phyloP scores from a whole-genome alignment of 2,797 vertebrate species.

The Siniperca scherzeri region DNA sequence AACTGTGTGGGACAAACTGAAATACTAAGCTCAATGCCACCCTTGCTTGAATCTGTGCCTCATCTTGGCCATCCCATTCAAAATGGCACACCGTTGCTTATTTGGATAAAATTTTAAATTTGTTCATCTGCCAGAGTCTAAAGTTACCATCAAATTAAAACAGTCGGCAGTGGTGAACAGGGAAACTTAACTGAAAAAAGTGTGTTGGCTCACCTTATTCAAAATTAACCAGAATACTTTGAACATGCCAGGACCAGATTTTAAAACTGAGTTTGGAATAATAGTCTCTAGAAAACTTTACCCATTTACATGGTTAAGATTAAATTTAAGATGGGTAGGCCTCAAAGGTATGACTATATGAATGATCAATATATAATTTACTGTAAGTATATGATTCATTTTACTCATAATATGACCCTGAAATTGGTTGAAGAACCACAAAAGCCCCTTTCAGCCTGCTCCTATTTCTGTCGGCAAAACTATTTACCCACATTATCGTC shows the following conservation, averaged over 20 bases:
- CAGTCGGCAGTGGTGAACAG: not conserved
- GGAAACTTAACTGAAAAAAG: not conserved
- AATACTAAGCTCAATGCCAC: not conserved
- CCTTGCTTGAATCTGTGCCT: not conserved
- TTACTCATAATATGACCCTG: not conserved
- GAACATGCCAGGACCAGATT: not conserved
- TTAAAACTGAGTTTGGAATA: not conserved
- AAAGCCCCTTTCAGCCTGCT: slow-evolving; percentile 4
- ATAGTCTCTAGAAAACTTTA: not conserved
- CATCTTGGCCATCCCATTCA: not conserved
- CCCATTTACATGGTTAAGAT: not conserved
- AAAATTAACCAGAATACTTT: not conserved
- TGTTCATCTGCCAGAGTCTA: not conserved
- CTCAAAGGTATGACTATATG: not conserved
- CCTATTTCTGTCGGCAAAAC: slow-evolving; percentile 62
- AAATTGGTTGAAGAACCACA: slow-evolving; percentile 5
- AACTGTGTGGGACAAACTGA: not conserved
- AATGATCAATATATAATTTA: too few species aligned
- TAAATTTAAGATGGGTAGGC: not conserved
- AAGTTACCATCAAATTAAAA: not conserved
- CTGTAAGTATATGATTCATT: not conserved
- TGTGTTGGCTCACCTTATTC: not conserved
- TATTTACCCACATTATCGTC: slow-evolving; percentile 28
- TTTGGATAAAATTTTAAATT: not conserved
- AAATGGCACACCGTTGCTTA: not conserved